These are phyloP conservation scores for Eleginops maclovinus DNA, from an alignment of 2,113 vertebrate species.

Conservation along the genomic window DNA sequence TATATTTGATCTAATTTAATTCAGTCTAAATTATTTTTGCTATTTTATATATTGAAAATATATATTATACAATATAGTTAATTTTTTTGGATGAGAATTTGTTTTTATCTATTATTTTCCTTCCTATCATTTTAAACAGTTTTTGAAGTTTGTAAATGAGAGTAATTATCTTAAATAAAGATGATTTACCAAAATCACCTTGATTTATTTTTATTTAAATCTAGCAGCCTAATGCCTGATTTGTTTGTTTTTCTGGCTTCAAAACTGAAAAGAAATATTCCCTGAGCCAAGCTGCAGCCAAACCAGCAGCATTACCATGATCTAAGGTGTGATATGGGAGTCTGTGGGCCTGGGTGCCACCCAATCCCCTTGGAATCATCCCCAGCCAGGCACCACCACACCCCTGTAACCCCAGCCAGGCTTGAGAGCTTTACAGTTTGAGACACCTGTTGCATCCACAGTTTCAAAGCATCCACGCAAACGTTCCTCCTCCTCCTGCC, in stretches of 20 bases:
- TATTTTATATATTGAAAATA: no score
- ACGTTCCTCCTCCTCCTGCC: conserved; percentile 41
- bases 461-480: conserved; percentile 59
- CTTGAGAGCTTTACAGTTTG: conserved; percentile 61
- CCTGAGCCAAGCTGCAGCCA: conserved; percentile 12
- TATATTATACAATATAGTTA: no score
- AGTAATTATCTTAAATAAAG: no score
- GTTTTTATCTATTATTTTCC: no score
- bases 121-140: no score
- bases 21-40: no score
- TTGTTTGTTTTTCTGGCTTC: conserved; percentile 1
- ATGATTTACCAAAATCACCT: no score
- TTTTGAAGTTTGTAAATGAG: no score
- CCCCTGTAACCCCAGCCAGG: conserved; percentile 54
- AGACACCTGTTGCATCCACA: conserved; percentile 65
- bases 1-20: no score
- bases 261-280: conserved; percentile 1
- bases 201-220: no score
- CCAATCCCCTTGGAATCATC: conserved; percentile 47
- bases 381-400: conserved; percentile 47
- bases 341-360: conserved; percentile 34
- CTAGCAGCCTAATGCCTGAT: no score
- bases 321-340: conserved; percentile 20
- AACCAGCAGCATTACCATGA: conserved; percentile 13
- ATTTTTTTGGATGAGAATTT: no score